Evolutionary conservation across 2,797 vertebrate species (phyloP).

Genomic region (Botia almorhae): DNA sequence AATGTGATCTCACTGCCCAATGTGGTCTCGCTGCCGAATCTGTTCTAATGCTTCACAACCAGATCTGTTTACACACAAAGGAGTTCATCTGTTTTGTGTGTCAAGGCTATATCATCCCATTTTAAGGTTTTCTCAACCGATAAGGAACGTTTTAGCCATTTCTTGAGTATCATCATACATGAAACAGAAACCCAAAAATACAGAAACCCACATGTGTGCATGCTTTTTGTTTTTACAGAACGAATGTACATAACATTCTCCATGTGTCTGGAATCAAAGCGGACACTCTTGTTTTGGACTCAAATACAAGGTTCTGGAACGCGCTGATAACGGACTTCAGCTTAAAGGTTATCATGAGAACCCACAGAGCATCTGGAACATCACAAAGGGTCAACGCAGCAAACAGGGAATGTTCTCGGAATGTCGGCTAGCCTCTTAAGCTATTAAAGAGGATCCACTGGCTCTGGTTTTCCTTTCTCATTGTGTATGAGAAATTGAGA

Average conservation of each 20-base stretch:
- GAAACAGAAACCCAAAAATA: too few species aligned
- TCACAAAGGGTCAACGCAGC: neutral
- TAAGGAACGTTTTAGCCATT: neutral
- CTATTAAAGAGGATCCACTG: neutral
- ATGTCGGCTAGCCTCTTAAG: too few species aligned
- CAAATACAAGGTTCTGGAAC: neutral
- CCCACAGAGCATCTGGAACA: constrained; percentile 1
- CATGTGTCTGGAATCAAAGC: constrained; percentile 35
- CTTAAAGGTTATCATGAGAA: neutral
- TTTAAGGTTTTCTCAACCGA: neutral
- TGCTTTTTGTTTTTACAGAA: constrained; percentile 9
- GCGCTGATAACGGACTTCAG: constrained; percentile 26
- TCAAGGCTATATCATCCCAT: neutral
- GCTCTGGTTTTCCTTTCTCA: too few species aligned
- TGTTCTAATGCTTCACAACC: constrained; percentile 54
- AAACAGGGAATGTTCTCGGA: too few species aligned
- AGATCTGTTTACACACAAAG: constrained; percentile 52
- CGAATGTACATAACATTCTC: constrained; percentile 20
- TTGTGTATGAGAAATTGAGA: neutral
- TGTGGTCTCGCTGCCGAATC: constrained; percentile 59
- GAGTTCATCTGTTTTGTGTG: constrained; percentile 7
- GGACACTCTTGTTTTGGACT: neutral
- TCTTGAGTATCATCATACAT: neutral
- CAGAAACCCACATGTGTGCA: constrained; percentile 15
- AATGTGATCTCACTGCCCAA: too few species aligned